A percentile compares a stretch with the other conserved stretches of the same genome.
Conservation (phyloP, 2,888 invertebrate genomes). For the Alloscopus bannaensis region DNA sequence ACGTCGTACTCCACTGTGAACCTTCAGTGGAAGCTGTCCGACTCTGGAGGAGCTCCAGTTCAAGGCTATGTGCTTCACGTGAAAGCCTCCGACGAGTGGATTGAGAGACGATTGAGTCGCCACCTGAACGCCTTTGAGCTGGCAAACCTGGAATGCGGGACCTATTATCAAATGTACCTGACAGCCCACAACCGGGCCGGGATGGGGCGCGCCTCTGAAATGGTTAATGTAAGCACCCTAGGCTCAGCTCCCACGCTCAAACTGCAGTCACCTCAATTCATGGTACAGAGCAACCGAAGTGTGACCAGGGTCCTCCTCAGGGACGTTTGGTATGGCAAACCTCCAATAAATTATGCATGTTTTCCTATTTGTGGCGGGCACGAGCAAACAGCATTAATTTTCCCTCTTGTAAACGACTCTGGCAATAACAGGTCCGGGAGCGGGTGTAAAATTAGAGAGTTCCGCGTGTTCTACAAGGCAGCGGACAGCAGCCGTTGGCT, state of each 20-base stretch:
- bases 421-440: constrained; percentile 55
- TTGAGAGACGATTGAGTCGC: constrained; percentile 81
- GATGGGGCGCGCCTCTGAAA: constrained; percentile 82
- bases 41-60: constrained; percentile 82
- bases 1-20: constrained; percentile 85
- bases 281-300: constrained; percentile 68
- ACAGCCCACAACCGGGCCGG: constrained; percentile 85
- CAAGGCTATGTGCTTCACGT: constrained; percentile 83
- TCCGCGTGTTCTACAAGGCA: constrained; percentile 59
- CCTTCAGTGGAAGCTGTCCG: constrained; percentile 85
- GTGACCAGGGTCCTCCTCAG: constrained; percentile 67
- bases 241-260: constrained; percentile 65
- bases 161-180: constrained; percentile 83
- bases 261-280: constrained; percentile 63
- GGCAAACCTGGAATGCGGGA: constrained; percentile 82
- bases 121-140: constrained; percentile 83
- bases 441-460: constrained; percentile 62
- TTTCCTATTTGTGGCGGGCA: background rate
- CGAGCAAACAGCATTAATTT: background rate
- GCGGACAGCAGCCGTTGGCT: constrained; percentile 66
- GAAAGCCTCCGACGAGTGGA: constrained; percentile 81
- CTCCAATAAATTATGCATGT: background rate
- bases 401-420: constrained; percentile 3
- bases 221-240: constrained; percentile 76
- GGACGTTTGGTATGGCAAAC: constrained; percentile 68